These are phyloP conservation scores for Virgularia gustaviana DNA, from an alignment of 92 coral and sea anemone genomes.

Conservation along the genomic window DNA sequence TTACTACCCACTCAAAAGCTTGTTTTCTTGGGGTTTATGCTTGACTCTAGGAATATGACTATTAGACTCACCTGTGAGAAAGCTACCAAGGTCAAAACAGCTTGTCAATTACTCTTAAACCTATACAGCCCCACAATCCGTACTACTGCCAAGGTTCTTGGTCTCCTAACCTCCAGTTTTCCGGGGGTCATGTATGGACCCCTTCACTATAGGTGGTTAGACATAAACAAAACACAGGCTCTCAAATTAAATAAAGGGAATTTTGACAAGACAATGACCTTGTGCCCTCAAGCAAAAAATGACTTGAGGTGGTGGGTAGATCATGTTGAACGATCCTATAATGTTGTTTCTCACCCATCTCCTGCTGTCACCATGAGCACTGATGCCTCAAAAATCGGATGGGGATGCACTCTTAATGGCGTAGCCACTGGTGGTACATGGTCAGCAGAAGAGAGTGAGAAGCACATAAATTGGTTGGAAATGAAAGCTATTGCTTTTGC, in stretches of 20 bases:
- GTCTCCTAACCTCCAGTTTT: constrained; percentile 43
- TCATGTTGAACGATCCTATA: constrained; percentile 29
- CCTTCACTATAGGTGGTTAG: constrained; percentile 43
- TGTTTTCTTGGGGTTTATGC: constrained; percentile 52
- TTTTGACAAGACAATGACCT: constrained; percentile 46
- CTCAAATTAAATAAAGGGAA: constrained; percentile 34
- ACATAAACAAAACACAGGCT: constrained; percentile 36
- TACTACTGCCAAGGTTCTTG: constrained; percentile 35
- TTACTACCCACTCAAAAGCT: constrained; percentile 48
- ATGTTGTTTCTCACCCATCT: constrained; percentile 29
- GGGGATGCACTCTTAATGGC: constrained; percentile 39
- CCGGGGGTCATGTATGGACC: constrained; percentile 52
- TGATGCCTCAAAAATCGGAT: constrained; percentile 46
- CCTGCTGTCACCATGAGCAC: constrained; percentile 25
- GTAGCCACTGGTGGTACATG: constrained; percentile 9
- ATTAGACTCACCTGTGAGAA: constrained; percentile 43
- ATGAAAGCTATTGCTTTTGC: constrained; percentile 32
- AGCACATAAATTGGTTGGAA: constrained; percentile 56
- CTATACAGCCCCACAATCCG: constrained; percentile 4
- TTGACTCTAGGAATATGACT: constrained; percentile 36
- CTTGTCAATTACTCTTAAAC: neutral
- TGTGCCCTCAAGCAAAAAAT: constrained; percentile 40
- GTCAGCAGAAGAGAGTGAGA: constrained; percentile 39
- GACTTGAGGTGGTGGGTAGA: constrained; percentile 55
- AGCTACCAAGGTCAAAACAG: constrained; percentile 43